These are phyloP conservation scores for Octonoba sinensis DNA, from an alignment of 2,888 invertebrate genomes.

Conservation along the genomic window DNA sequence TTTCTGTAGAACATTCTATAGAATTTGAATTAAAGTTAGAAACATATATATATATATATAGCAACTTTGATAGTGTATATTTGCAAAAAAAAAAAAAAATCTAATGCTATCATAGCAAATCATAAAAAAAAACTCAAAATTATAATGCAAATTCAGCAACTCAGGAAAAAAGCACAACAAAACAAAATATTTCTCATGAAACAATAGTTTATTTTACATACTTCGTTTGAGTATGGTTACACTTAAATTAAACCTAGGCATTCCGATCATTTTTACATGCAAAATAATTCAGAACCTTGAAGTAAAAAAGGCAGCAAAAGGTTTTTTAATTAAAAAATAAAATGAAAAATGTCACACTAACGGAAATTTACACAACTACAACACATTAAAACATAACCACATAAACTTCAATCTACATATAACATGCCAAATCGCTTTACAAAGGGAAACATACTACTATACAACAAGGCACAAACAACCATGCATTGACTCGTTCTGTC, in stretches of 20 bases:
- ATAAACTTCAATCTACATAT: background rate
- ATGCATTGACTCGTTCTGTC: background rate
- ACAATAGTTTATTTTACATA: conserved; percentile 49
- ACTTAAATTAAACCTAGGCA: conserved; percentile 43
- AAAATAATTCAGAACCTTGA: conserved; percentile 12
- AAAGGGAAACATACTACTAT: background rate
- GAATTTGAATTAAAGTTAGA: too few species aligned
- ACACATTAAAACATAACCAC: conserved; percentile 7
- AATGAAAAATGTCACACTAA: conserved; percentile 33
- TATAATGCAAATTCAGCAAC: background rate
- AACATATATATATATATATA: too few species aligned
- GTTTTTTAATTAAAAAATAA: background rate
- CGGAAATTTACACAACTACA: background rate
- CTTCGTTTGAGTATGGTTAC: conserved; percentile 23
- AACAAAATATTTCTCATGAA: conserved; percentile 24
- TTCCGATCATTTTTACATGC: conserved; percentile 35
- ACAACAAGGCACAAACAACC: conserved; percentile 7
- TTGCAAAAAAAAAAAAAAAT: too few species aligned
- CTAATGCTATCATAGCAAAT: too few species aligned
- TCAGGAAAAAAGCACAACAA: conserved; percentile 26
- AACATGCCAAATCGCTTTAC: background rate
- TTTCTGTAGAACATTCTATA: too few species aligned
- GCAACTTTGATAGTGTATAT: too few species aligned
- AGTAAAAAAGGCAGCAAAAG: conserved; percentile 2
- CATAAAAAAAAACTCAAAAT: too few species aligned